Evolutionary conservation across 2,797 vertebrate species (phyloP), one percentile per base, ranked within the genome.

Genomic region (Spondyliosoma cantharus): DNA sequence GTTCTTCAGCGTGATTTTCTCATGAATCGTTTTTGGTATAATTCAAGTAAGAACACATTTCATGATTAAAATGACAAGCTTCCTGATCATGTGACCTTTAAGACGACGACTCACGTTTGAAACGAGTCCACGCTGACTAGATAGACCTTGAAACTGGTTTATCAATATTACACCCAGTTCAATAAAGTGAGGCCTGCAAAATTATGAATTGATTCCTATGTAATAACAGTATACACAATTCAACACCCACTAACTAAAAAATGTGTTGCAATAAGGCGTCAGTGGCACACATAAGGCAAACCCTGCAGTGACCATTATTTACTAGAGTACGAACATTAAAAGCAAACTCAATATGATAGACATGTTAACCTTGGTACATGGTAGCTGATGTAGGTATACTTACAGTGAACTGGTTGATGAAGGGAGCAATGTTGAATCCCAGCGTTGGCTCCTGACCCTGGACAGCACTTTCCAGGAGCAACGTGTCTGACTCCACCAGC

Each of bases 391-490:
- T 4, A 14, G 32, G 19, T 45, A 13, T 24, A 84, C 89, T 74
- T 92, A 99, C 98, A 84, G 97, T 98, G 92, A 99, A 99, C 83
- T 98, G 98, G 93, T 99, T 99, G 93, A 99, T 99, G 83, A 97
- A 99, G 53, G 98, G 97, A 20, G 97, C 97, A 25, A 99, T 97
- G 67, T 96, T 97, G 82, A 99, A 96, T 1, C 97, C 98, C 64
- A 99, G 94, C 0, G 98, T 99, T 11, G 96, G 95, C 74, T 97
- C 96, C 73, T 93, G 94, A 81, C 98, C 98, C 92, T 98, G 98
- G 74, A 99, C 98, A 1, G 97, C 96, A 7, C 95, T 98, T 89
- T 99, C 98, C 90, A 96, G 95, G 71, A 98, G 87, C 86, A 99
- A 87, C 0, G 92, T 96, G 71, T 96, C 95, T 0, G 98, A 98